Conservation (phyloP, 2,113 vertebrate species). For the Atrichornis clamosus region DNA sequence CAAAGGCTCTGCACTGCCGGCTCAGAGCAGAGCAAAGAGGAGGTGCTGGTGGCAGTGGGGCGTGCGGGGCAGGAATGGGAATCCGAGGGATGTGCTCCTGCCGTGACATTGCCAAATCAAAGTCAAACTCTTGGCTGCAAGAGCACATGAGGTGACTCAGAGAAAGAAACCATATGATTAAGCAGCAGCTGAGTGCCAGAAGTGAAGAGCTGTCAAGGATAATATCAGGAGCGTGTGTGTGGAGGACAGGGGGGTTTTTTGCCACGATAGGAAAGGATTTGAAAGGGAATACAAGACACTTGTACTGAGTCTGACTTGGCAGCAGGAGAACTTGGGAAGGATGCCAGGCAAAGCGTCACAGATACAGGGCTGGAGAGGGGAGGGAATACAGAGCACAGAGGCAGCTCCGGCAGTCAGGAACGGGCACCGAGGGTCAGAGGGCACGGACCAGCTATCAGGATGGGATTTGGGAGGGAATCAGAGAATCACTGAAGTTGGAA, state of each 20-base stretch:
- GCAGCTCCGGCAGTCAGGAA: not conserved
- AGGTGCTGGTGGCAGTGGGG: not conserved
- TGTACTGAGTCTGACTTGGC: not conserved
- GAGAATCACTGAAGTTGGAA: not conserved
- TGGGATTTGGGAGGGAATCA: not conserved
- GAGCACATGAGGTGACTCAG: conserved; percentile 17
- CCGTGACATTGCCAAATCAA: not conserved
- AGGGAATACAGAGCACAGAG: not conserved
- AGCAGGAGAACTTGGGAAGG: conserved; percentile 6
- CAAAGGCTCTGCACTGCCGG: not conserved
- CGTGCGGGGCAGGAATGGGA: not conserved
- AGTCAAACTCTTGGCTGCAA: not conserved
- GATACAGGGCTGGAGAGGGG: not conserved
- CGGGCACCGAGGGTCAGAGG: not conserved
- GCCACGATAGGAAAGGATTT: not conserved
- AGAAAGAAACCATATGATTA: conserved; percentile 33
- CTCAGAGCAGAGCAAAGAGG: not conserved
- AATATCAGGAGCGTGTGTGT: not conserved
- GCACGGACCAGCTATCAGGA: not conserved
- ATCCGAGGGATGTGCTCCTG: not conserved
- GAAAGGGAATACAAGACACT: conserved; percentile 26
- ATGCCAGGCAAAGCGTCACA: conserved; percentile 4
- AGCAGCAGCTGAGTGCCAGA: conserved; percentile 49
- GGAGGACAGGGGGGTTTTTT: conserved; percentile 4
- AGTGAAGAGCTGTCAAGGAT: conserved; percentile 27